phyloP scores from a whole-genome alignment of 2,113 vertebrate species.

The Cyrtonyx montezumae region DNA sequence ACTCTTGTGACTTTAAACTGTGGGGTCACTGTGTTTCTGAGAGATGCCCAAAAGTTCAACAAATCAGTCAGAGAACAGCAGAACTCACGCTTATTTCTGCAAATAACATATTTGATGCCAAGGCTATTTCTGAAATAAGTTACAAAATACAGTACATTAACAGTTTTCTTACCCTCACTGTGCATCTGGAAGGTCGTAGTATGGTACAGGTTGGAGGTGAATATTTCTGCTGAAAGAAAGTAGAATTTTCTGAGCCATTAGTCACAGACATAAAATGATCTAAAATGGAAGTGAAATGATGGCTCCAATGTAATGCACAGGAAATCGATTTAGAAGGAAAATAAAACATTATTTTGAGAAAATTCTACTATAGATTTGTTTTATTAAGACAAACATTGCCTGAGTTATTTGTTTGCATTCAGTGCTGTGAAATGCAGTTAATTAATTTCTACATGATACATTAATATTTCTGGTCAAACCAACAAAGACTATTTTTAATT shows the following conservation, averaged over 20 bases:
- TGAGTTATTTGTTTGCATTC: slow-evolving; percentile 22
- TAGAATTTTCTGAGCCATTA: slow-evolving; percentile 53
- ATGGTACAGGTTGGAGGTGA: background rate
- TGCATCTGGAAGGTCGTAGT: slow-evolving; percentile 21
- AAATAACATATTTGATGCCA: background rate
- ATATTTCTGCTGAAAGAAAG: slow-evolving; percentile 42
- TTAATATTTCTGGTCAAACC: slow-evolving; percentile 55
- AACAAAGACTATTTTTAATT: slow-evolving; percentile 24
- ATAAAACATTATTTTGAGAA: background rate
- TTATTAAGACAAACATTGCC: slow-evolving; percentile 9
- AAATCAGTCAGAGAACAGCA: background rate
- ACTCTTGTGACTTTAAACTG: background rate
- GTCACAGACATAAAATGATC: slow-evolving; percentile 20
- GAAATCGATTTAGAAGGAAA: background rate
- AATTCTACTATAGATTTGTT: background rate
- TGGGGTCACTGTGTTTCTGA: background rate
- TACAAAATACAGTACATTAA: background rate
- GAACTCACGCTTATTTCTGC: background rate
- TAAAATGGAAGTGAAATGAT: slow-evolving; percentile 22
- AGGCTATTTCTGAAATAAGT: slow-evolving; percentile 6
- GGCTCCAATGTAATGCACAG: background rate
- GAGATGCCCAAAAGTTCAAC: background rate
- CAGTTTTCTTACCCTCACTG: slow-evolving; percentile 31
- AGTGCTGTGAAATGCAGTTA: background rate
- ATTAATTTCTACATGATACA: slow-evolving; percentile 25